Evolutionary conservation across 2,888 invertebrate genomes (phyloP).

Genomic region (Gymnosoma rotundatum): DNA sequence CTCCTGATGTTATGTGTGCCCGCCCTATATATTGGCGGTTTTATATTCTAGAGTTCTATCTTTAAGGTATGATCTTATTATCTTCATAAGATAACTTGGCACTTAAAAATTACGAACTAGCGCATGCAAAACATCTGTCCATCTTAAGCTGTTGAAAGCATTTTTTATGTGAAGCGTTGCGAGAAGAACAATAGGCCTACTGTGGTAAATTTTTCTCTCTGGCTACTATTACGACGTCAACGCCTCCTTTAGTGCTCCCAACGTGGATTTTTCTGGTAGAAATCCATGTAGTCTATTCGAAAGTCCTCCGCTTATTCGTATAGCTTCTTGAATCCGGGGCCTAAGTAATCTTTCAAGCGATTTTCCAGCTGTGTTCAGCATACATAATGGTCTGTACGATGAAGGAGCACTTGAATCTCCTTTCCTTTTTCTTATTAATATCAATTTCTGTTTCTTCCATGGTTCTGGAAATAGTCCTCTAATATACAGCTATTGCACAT

Average conservation of each 20-base stretch:
- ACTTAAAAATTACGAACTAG: neutral
- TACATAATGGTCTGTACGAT: too few relatives aligned
- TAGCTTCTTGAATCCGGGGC: too few relatives aligned
- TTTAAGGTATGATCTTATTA: neutral
- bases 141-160: neutral
- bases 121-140: neutral
- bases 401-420: too few relatives aligned
- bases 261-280: too few relatives aligned
- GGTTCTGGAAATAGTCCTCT: neutral
- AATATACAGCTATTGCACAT: neutral
- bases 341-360: too few relatives aligned
- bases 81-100: neutral
- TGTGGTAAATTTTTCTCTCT: neutral
- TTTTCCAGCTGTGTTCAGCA: too few relatives aligned
- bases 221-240: neutral
- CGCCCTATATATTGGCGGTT: neutral
- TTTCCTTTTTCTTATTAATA: neutral
- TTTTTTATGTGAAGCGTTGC: too few relatives aligned
- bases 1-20: neutral
- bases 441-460: slow-evolving; percentile 1
- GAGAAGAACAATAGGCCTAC: neutral
- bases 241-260: neutral
- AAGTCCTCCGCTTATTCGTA: too few relatives aligned
- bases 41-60: neutral
- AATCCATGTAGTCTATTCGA: too few relatives aligned